Conservation (phyloP, 2,888 invertebrate genomes). For the Boloria selene region DNA sequence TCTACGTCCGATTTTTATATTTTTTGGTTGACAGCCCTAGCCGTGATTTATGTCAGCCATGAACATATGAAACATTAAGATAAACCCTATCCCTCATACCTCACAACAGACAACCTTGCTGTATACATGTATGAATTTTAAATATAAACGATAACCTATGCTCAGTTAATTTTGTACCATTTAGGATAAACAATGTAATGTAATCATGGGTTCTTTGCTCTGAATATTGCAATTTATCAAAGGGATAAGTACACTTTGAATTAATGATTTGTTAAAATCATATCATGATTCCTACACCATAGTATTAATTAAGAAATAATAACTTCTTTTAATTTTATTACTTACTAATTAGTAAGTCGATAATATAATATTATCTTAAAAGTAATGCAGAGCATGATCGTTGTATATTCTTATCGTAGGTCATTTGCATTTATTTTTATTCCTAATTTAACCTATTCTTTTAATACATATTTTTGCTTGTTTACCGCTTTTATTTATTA, state of each 20-base stretch:
- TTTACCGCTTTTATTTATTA: slow-evolving; percentile 5
- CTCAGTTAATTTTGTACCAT: slow-evolving; percentile 23
- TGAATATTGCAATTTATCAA: too few species aligned
- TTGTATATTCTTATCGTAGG: slow-evolving; percentile 5
- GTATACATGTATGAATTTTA: slow-evolving; percentile 19
- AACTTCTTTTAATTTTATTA: too few species aligned
- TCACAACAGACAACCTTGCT: slow-evolving; percentile 11
- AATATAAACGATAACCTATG: slow-evolving; percentile 24
- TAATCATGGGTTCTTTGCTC: background rate
- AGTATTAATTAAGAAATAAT: too few species aligned
- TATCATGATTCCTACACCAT: too few species aligned
- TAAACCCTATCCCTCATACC: slow-evolving; percentile 5
- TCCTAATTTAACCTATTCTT: background rate
- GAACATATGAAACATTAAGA: background rate
- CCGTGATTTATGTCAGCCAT: background rate
- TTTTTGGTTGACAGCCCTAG: too few species aligned
- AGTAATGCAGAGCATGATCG: too few species aligned
- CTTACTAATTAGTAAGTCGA: background rate
- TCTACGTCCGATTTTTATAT: too few species aligned
- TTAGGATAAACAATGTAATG: slow-evolving; percentile 17
- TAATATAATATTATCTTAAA: too few species aligned
- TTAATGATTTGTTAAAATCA: too few species aligned
- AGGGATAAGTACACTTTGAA: too few species aligned
- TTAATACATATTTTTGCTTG: background rate
- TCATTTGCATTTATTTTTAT: slow-evolving; percentile 4